Conservation (phyloP, 2,797 vertebrate species). For the Alcedo quadribrachys region DNA sequence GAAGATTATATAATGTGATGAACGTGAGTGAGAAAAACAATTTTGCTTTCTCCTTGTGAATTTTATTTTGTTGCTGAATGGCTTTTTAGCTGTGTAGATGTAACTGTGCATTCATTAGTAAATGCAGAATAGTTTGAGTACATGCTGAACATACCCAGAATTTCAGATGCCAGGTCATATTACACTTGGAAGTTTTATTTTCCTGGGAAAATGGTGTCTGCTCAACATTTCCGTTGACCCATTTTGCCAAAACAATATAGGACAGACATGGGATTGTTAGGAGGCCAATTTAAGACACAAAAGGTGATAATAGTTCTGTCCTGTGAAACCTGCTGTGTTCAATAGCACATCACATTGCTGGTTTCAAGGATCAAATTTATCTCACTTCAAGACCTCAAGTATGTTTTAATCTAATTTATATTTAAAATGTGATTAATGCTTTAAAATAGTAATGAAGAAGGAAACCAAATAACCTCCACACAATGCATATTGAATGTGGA, state of each 20-base stretch:
- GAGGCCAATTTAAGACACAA: background rate
- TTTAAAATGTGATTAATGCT: background rate
- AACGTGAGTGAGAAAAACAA: background rate
- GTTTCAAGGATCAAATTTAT: background rate
- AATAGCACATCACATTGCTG: background rate
- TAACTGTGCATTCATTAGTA: background rate
- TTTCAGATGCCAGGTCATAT: background rate
- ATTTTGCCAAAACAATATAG: conserved; percentile 3
- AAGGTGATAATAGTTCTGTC: background rate
- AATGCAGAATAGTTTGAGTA: background rate
- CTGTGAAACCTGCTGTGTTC: background rate
- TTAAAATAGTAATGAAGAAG: background rate
- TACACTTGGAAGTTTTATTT: background rate
- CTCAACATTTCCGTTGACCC: background rate
- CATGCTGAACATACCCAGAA: background rate
- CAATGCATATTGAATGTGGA: background rate
- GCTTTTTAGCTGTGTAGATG: background rate
- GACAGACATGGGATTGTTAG: background rate
- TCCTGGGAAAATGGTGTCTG: background rate
- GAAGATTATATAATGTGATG: background rate
- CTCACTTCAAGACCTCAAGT: background rate
- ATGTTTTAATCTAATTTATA: background rate
- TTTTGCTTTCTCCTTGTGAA: background rate
- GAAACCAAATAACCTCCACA: background rate
- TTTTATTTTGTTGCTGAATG: background rate